Percentiles rank a stretch among this genome's conserved stretches.
Evolutionary conservation across 2,888 invertebrate species (phyloP).

Genomic region (Caenorhabditis sp.): DNA sequence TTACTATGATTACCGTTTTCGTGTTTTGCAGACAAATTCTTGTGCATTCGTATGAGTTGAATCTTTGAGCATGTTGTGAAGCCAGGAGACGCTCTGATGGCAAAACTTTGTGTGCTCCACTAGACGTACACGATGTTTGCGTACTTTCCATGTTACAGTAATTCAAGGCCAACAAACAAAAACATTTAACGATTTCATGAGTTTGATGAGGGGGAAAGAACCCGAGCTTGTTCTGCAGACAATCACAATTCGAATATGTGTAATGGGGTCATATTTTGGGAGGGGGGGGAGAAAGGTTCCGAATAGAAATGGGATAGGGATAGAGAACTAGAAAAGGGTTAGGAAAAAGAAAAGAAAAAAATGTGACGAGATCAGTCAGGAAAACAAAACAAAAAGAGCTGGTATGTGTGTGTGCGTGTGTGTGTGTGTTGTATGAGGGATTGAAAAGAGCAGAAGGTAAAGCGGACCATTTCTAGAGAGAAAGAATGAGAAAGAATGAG

Average conservation of each 20-base stretch:
- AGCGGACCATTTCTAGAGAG: conserved; percentile 40
- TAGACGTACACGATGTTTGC: too few relatives aligned
- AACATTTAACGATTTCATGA: conserved; percentile 1
- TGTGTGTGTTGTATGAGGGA: conserved; percentile 25
- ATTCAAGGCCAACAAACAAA: neutral
- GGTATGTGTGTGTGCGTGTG: too few relatives aligned
- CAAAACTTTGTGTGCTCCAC: too few relatives aligned
- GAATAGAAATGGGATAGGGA: neutral
- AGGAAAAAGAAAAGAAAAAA: neutral
- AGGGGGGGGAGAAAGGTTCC: neutral
- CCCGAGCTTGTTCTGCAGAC: conserved; percentile 41
- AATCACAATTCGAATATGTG: conserved; percentile 52
- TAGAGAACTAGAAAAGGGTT: conserved; percentile 26
- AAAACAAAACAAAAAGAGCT: conserved; percentile 19
- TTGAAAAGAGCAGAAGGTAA: conserved; percentile 33
- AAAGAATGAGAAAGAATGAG: neutral
- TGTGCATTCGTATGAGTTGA: too few relatives aligned
- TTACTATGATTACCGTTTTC: too few relatives aligned
- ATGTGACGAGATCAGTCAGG: conserved; percentile 34
- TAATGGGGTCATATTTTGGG: neutral
- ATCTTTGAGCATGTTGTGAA: too few relatives aligned
- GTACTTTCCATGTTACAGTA: too few relatives aligned
- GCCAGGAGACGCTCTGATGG: too few relatives aligned
- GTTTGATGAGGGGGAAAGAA: conserved; percentile 29
- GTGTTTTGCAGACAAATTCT: too few relatives aligned